Evolutionary conservation across 2,797 vertebrate genomes (phyloP).

Genomic region (Hypotaenidia okinawae): DNA sequence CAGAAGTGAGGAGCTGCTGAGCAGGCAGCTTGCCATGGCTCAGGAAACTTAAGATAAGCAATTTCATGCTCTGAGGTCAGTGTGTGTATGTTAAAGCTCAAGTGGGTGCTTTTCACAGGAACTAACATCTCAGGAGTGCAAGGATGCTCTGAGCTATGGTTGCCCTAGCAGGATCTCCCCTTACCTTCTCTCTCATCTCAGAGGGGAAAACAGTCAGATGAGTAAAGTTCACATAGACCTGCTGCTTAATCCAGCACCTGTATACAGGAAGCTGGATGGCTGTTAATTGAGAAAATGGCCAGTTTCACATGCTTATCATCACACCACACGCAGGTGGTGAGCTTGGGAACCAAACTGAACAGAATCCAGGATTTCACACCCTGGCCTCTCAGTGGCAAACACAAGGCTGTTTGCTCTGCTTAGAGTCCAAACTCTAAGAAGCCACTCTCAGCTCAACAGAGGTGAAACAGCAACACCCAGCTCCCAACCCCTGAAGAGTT

Average conservation of each 20-base stretch:
- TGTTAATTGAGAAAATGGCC: not conserved
- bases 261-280: not conserved
- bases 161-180: not conserved
- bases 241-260: not conserved
- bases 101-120: not conserved
- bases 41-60: not conserved
- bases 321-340: not conserved
- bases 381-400: not conserved
- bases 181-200: not conserved
- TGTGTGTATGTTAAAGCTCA: not conserved
- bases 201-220: not conserved
- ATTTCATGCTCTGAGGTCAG: not conserved
- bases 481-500: not conserved
- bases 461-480: not conserved
- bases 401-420: no score
- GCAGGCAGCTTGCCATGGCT: not conserved
- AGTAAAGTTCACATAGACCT: not conserved
- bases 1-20: not conserved
- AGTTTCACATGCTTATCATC: not conserved
- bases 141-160: not conserved
- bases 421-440: not conserved
- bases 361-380: not conserved
- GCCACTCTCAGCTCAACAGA: no score
- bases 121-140: not conserved
- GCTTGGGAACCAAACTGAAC: not conserved